Evolutionary conservation across 2,113 vertebrate genomes (phyloP).

Genomic region (Eira barbara): DNA sequence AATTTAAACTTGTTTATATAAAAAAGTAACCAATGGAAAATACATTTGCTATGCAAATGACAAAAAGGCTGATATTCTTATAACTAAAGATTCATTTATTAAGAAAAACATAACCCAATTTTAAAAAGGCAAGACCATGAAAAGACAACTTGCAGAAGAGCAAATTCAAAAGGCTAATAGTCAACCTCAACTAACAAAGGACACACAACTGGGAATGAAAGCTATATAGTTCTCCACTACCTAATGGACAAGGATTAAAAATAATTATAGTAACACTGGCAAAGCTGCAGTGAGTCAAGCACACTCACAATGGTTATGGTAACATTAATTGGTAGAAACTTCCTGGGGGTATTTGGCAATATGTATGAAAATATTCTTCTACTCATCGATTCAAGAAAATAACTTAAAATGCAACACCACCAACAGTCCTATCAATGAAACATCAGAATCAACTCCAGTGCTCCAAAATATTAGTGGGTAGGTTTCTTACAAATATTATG

Average conservation of each 20-base stretch:
- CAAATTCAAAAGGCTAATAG: constrained; percentile 14
- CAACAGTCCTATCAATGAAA: not conserved
- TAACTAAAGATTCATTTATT: constrained; percentile 6
- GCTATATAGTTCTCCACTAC: not conserved
- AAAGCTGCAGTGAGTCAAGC: not conserved
- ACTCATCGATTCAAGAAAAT: constrained; percentile 6
- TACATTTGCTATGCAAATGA: not conserved
- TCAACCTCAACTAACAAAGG: not conserved
- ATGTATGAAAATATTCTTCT: not conserved
- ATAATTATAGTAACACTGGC: not conserved
- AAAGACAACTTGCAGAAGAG: not conserved
- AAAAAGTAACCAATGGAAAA: not conserved
- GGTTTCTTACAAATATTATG: constrained; percentile 21
- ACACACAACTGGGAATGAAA: not conserved
- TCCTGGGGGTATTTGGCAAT: not conserved
- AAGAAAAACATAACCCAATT: not conserved
- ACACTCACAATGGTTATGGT: not conserved
- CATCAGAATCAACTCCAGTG: not conserved
- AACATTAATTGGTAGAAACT: not conserved
- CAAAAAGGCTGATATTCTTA: not conserved
- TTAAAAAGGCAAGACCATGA: constrained; percentile 20
- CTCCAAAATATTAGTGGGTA: not conserved
- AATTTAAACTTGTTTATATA: not conserved
- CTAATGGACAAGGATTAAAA: not conserved
- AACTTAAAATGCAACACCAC: not conserved